phyloP scores from a whole-genome alignment of 1,140 invertebrate genomes.

The Hetaerina americana region DNA sequence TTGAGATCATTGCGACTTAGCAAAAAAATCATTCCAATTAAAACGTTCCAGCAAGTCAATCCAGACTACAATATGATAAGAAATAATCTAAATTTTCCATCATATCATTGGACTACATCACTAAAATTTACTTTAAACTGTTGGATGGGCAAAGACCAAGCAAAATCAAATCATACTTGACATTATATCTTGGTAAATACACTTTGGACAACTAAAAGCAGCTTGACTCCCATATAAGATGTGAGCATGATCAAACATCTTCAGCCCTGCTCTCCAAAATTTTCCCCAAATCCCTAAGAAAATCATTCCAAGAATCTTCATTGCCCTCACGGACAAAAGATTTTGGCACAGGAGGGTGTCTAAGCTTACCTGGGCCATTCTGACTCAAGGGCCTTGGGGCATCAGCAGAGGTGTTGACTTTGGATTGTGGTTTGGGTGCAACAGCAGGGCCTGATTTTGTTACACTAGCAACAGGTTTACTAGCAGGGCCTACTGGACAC shows the following conservation, averaged over 20 bases:
- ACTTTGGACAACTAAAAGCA: too few species aligned
- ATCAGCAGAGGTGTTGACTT: not conserved
- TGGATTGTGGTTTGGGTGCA: not conserved
- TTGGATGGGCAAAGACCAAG: too few species aligned
- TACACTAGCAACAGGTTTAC: not conserved
- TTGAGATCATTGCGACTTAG: too few species aligned
- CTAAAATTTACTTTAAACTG: too few species aligned
- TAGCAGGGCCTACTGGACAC: not conserved
- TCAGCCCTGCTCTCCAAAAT: constrained; percentile 31
- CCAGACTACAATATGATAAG: too few species aligned
- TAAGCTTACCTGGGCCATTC: not conserved
- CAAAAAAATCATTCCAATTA: too few species aligned
- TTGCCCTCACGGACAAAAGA: constrained; percentile 10
- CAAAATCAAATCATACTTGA: too few species aligned
- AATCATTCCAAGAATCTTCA: constrained; percentile 15
- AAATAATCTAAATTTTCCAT: too few species aligned
- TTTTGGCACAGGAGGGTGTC: not conserved
- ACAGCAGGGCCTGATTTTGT: not conserved
- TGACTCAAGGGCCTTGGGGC: not conserved
- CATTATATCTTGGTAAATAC: too few species aligned
- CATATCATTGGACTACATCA: too few species aligned
- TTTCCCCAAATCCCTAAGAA: constrained; percentile 28
- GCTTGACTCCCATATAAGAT: too few species aligned
- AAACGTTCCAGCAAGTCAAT: too few species aligned
- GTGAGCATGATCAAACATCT: constrained; percentile 13